Conservation (phyloP, 2,888 invertebrate genomes). For the Siphlonurus alternatus region DNA sequence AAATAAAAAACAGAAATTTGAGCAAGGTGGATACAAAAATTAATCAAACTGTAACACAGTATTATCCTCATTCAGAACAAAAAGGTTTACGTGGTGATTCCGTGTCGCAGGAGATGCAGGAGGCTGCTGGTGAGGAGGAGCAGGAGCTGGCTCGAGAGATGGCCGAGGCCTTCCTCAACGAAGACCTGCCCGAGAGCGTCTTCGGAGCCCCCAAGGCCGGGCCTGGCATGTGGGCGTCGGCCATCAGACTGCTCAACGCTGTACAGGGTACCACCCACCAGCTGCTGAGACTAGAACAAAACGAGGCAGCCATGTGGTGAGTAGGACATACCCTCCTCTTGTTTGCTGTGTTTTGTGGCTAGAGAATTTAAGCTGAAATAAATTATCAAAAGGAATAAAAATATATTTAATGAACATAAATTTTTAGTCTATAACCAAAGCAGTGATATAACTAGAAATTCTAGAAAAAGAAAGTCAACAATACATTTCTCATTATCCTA, state of each 20-base stretch:
- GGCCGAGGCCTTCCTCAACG: constrained; percentile 91
- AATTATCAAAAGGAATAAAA: too few relatives aligned
- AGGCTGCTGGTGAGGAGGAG: constrained; percentile 92
- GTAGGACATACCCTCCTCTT: too few relatives aligned
- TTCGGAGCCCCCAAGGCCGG: constrained; percentile 97
- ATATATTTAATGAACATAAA: too few relatives aligned
- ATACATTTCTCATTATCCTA: neutral
- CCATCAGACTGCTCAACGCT: constrained; percentile 74
- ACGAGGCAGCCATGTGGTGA: constrained; percentile 84
- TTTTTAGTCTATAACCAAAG: too few relatives aligned
- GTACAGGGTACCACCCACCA: constrained; percentile 62
- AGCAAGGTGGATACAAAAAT: too few relatives aligned
- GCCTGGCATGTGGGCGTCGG: constrained; percentile 88
- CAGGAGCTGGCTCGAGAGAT: constrained; percentile 91
- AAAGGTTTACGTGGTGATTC: too few relatives aligned
- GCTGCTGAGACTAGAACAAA: constrained; percentile 73
- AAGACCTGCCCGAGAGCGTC: constrained; percentile 80
- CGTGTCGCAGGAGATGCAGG: constrained; percentile 93
- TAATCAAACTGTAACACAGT: too few relatives aligned
- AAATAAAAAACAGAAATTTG: too few relatives aligned
- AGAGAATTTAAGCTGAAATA: too few relatives aligned
- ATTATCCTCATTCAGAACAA: too few relatives aligned
- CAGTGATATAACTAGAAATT: too few relatives aligned
- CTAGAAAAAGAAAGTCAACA: too few relatives aligned
- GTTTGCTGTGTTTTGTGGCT: neutral